Evolutionary conservation across 64 coral and sea anemone genomes (phyloP).

Genomic region (Montipora sp.): DNA sequence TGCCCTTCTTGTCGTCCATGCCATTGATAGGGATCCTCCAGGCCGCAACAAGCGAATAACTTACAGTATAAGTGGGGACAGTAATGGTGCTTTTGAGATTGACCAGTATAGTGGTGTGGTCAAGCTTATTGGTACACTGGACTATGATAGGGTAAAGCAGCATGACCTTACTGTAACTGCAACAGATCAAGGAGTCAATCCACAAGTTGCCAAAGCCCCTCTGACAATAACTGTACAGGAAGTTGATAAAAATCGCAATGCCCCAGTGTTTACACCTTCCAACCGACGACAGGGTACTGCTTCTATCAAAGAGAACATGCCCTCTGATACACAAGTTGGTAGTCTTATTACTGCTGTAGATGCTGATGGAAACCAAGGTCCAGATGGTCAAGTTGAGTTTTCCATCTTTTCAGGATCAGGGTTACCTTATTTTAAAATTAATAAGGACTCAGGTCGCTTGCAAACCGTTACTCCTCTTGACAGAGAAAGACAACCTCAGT

Average conservation of each 20-base stretch:
- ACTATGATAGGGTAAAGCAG: conserved; percentile 37
- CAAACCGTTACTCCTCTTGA: conserved; percentile 57
- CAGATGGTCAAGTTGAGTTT: conserved; percentile 76
- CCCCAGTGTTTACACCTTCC: conserved; percentile 58
- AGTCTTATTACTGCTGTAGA: conserved; percentile 56
- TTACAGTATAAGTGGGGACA: conserved; percentile 55
- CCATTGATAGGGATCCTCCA: conserved; percentile 74
- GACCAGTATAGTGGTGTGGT: conserved; percentile 71
- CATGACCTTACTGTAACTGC: conserved; percentile 66
- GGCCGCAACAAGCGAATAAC: conserved; percentile 54
- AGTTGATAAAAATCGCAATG: conserved; percentile 77
- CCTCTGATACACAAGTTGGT: conserved; percentile 7
- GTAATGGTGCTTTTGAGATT: conserved; percentile 50
- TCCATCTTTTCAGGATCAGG: conserved; percentile 78
- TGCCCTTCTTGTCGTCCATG: conserved; percentile 71
- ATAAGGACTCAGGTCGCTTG: conserved; percentile 63
- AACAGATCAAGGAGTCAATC: conserved; percentile 30
- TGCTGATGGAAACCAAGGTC: conserved; percentile 23
- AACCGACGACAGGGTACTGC: conserved; percentile 22
- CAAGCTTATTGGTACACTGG: conserved; percentile 30
- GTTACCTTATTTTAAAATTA: conserved; percentile 75
- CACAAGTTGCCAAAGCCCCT: conserved; percentile 38
- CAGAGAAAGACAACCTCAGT: conserved; percentile 65
- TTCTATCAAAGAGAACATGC: conserved; percentile 31
- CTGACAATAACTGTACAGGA: conserved; percentile 76